These are phyloP conservation scores for Drosophila rellima DNA, from an alignment of 2,888 invertebrate genomes.

Conservation along the genomic window DNA sequence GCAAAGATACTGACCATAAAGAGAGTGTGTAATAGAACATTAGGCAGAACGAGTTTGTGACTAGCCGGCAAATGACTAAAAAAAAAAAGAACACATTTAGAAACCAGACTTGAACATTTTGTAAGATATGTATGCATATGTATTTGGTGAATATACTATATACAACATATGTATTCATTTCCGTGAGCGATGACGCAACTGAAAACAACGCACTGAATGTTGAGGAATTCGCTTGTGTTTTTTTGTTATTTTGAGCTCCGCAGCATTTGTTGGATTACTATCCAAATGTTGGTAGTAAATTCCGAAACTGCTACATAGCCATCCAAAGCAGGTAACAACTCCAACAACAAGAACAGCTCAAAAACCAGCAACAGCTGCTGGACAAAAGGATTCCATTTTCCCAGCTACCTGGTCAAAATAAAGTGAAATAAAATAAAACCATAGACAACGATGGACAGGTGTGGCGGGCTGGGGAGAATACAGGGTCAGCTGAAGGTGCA, in stretches of 20 bases:
- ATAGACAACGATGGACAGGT: slow-evolving; percentile 2
- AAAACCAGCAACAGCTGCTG: slow-evolving; percentile 31
- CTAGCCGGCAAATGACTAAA: slow-evolving; percentile 45
- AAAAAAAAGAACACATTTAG: slow-evolving; percentile 16
- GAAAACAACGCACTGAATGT: slow-evolving; percentile 53
- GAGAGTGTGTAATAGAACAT: slow-evolving; percentile 34
- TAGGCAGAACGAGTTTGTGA: slow-evolving; percentile 51
- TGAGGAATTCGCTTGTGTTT: slow-evolving; percentile 60
- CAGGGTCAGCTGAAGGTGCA: slow-evolving; percentile 33
- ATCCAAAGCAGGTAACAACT: slow-evolving; percentile 45
- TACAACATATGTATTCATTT: slow-evolving; percentile 45
- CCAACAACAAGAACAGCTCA: background rate
- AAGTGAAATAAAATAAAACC: slow-evolving; percentile 1
- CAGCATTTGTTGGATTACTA: slow-evolving; percentile 54
- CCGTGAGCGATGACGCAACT: slow-evolving; percentile 72
- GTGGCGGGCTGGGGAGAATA: no score
- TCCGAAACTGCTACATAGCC: slow-evolving; percentile 17
- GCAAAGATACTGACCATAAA: background rate
- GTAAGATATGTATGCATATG: slow-evolving; percentile 6
- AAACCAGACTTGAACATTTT: slow-evolving; percentile 65
- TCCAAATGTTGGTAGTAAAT: slow-evolving; percentile 38
- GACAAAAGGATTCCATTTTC: slow-evolving; percentile 19
- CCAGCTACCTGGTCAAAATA: slow-evolving; percentile 32
- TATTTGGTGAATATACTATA: slow-evolving; percentile 9
- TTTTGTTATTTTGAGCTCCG: slow-evolving; percentile 2